Conservation (phyloP, 2,113 vertebrate genomes). For the Cygnus buccinator region DNA sequence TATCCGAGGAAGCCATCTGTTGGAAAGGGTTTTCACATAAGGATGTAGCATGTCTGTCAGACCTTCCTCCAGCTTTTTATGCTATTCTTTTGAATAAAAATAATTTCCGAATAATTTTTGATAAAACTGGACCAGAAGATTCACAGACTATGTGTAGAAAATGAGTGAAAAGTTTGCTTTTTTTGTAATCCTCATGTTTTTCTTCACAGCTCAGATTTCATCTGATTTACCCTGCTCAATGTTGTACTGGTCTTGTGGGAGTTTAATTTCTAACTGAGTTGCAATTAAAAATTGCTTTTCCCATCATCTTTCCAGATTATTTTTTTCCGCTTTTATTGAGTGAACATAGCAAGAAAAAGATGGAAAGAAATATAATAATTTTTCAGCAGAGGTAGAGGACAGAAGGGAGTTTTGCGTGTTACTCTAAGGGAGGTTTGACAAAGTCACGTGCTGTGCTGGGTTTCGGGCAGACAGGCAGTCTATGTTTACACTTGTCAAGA, state of each 20-base stretch:
- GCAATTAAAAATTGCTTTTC: background rate
- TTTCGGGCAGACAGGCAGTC: background rate
- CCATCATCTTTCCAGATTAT: background rate
- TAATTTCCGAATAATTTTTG: background rate
- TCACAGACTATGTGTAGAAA: background rate
- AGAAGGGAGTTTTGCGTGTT: background rate
- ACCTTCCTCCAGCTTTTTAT: background rate
- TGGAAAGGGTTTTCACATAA: background rate
- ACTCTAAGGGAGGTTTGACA: background rate
- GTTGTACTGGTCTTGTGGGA: background rate
- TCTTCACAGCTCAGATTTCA: background rate
- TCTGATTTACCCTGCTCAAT: background rate
- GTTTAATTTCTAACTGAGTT: background rate
- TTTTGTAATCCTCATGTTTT: background rate
- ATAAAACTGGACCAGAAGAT: background rate
- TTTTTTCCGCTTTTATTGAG: background rate
- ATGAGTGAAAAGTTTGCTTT: background rate
- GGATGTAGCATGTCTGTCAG: background rate
- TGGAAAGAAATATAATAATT: background rate
- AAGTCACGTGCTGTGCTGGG: background rate
- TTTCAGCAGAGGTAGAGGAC: background rate
- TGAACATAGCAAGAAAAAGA: background rate
- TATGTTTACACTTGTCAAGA: background rate
- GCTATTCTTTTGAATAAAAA: background rate
- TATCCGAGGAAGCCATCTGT: rapidly evolving